Conservation (phyloP, 2,113 vertebrate genomes). For the Mormyrus iriodes region DNA sequence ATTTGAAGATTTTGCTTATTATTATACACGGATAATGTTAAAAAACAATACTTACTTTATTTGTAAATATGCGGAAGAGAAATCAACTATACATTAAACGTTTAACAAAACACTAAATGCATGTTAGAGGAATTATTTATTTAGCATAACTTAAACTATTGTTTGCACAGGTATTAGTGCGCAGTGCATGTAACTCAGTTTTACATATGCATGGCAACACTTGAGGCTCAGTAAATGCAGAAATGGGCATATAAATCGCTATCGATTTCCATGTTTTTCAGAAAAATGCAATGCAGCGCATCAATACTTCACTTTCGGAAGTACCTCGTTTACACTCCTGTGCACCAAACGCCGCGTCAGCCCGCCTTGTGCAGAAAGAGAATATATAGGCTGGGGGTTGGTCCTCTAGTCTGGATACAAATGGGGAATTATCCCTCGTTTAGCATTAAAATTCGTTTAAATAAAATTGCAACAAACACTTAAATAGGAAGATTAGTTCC, state of each 20-base stretch:
- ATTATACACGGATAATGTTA: background rate
- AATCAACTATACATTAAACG: background rate
- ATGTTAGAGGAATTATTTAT: background rate
- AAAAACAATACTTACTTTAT: background rate
- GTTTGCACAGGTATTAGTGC: background rate
- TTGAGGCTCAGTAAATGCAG: background rate
- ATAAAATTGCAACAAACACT: slow-evolving; percentile 93
- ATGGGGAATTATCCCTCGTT: slow-evolving; percentile 85
- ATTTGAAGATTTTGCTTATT: background rate
- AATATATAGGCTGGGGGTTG: slow-evolving; percentile 12
- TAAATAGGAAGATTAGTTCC: slow-evolving; percentile 96
- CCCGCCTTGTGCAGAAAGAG: slow-evolving; percentile 35
- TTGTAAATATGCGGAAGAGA: background rate
- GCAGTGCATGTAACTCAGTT: background rate
- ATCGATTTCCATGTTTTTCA: background rate
- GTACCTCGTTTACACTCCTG: slow-evolving; percentile 26
- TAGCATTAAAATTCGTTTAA: slow-evolving; percentile 97
- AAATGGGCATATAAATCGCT: background rate
- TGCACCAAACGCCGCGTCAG: slow-evolving; percentile 41
- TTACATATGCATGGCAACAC: background rate
- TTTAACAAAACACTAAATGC: slow-evolving; percentile 65
- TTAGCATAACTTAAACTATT: background rate
- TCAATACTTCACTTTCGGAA: background rate
- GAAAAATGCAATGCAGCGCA: background rate
- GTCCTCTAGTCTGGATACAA: slow-evolving; percentile 48